Base-by-base conservation (phyloP, 1,140 invertebrate species). In the Agrilus planipennis region DNA sequence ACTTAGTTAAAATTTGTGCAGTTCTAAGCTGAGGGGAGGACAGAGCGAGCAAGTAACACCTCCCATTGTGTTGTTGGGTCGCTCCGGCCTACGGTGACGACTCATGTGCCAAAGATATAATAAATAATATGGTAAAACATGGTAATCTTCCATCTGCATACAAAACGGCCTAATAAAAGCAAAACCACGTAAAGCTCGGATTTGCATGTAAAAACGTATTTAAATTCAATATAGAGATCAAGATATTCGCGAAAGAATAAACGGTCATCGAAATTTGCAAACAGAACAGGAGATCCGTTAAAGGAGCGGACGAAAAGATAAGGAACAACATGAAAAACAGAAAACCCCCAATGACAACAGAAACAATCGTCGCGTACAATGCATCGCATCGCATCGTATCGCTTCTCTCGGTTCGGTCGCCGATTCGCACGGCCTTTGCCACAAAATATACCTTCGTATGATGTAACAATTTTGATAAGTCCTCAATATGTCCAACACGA, bases 201-300 rank as follows among this genome's bases (percentile, higher is more conserved):
- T 51, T 48, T 51, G 40, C 49, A 51, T 49, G 43, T 49, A 51
- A 51, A 51, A 51, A 49, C 46, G 49, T 51, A 51, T 51, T 51
- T 42, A 51, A 51, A 51, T 51, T 45, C 42, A 34, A 41, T 41
- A 25, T 49, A 51, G n/a, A n/a, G 46, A 51, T 49, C 46, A 29
- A 51, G 49, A 51, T 51, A 47, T 36, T 36, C 39, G 22, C 41
- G 23, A 42, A 35, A 35, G 34, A 35, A 35, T 35, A 22, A 45
- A 45, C 31, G 42, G 34, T 20, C n/a, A n/a, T n/a, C 16, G 38
- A 46, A 49, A 51, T 52, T 52, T 52, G 50, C 50, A 50, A 46
- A 52, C 50, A 52, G 47, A 49, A 41, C 47, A 32, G 31, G 19
- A 44, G n/a, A n/a, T n/a, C n/a, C n/a, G n/a, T n/a, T n/a, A n/a